phyloP scores from a whole-genome alignment of 2,113 vertebrate genomes.

The Dasyurus viverrinus region DNA sequence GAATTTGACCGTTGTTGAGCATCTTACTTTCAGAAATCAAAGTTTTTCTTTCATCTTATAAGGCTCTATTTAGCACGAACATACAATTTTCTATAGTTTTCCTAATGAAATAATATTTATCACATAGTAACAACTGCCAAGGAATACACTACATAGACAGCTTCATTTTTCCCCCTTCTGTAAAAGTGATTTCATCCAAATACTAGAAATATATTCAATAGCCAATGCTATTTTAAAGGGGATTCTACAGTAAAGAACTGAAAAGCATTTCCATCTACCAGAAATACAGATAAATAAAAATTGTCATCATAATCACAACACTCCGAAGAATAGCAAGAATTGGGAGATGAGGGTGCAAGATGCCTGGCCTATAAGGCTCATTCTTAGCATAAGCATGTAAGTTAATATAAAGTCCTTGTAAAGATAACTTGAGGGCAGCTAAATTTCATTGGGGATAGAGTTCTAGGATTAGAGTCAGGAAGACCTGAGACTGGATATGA shows the following conservation, averaged over 20 bases:
- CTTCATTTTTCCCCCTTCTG: slow-evolving; percentile 54
- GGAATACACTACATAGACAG: slow-evolving; percentile 50
- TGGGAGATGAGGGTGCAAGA: background rate
- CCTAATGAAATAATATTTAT: slow-evolving; percentile 64
- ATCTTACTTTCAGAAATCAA: slow-evolving; percentile 26
- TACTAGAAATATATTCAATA: slow-evolving; percentile 61
- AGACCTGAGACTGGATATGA: no score
- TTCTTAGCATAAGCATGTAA: no score
- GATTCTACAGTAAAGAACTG: slow-evolving; percentile 12
- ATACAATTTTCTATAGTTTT: slow-evolving; percentile 68
- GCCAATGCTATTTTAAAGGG: slow-evolving; percentile 52
- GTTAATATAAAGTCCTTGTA: no score
- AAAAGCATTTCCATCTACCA: background rate
- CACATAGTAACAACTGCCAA: slow-evolving; percentile 76
- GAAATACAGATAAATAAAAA: background rate
- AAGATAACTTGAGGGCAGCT: no score
- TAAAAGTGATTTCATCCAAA: slow-evolving; percentile 59
- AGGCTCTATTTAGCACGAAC: slow-evolving; percentile 53
- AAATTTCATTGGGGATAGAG: no score
- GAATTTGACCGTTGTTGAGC: slow-evolving; percentile 8
- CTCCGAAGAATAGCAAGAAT: background rate
- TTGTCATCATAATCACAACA: background rate
- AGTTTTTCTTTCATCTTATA: slow-evolving; percentile 55
- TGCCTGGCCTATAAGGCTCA: background rate
- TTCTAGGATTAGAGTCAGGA: no score